Evolutionary conservation across 2,113 vertebrate species (phyloP).

Genomic region (Kryptolebias marmoratus): DNA sequence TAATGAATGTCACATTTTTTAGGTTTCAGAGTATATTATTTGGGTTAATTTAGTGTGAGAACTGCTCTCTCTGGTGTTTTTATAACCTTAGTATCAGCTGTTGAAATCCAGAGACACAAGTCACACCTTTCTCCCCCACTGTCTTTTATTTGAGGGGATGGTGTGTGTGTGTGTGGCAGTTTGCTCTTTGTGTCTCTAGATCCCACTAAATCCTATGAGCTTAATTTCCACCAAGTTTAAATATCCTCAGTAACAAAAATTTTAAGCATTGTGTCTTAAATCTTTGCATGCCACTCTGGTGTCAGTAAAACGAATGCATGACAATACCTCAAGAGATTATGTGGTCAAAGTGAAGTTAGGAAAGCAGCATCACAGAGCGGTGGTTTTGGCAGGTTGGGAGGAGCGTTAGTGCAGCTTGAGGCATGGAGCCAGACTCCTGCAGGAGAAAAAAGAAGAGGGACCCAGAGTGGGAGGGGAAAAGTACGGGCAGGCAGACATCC

Average conservation of each 20-base stretch:
- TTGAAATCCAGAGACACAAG: background rate
- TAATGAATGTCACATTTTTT: background rate
- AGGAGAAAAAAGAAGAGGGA: slow-evolving; percentile 40
- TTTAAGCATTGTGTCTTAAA: background rate
- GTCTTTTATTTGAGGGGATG: background rate
- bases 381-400: slow-evolving; percentile 26
- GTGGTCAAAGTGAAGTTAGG: background rate
- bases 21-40: too few relatives aligned
- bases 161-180: too few relatives aligned
- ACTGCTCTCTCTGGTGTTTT: background rate
- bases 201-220: background rate
- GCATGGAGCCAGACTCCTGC: slow-evolving; percentile 53
- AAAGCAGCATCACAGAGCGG: slow-evolving; percentile 16
- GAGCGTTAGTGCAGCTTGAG: slow-evolving; percentile 30
- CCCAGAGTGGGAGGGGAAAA: slow-evolving; percentile 48
- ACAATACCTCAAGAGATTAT: slow-evolving; percentile 12
- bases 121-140: background rate
- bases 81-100: background rate
- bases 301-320: background rate
- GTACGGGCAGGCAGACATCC: slow-evolving; percentile 49
- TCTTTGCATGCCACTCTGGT: background rate
- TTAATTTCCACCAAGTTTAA: background rate
- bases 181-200: background rate
- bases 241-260: background rate
- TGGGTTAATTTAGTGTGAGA: background rate